Base-by-base conservation (phyloP, 2,113 vertebrate genomes). In the Scolopax mira region DNA sequence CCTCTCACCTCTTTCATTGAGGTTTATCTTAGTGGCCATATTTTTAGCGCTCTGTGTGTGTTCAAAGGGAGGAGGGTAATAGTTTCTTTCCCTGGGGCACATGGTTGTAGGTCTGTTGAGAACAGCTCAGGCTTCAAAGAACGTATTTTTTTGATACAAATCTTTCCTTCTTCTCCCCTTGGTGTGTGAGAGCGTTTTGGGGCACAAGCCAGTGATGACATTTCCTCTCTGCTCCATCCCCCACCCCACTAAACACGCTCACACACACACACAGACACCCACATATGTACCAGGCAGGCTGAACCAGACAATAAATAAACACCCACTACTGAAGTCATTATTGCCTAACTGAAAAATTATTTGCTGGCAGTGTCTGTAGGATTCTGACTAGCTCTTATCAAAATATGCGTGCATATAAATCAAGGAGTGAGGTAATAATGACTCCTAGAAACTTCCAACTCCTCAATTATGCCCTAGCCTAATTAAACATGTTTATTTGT, bases 271-370 rank as follows among this genome's bases (percentile, higher is more conserved):
- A 96, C 73, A 92, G 96, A 95, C 92, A 88, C 93, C 96, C 94
- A 94, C 96, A 55, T 95, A 84, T 86, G 94, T 95, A 93, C 92
- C 95, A 94, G 96, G 94, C 94, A 87, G 92, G 88, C 95, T 95
- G 94, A 96, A 95, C 96, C 96, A 97, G 96, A 97, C 93, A 96
- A 97, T 97, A 97, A 97, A 96, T 93, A 96, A 96, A 96, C 96
- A 97, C 95, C 94, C 96, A 97, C 96, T 60, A 94, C 96, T 97
- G 94, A 95, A 97, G 94, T 97, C 96, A 96, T 96, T 96, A 95
- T 97, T 97, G 95, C 96, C 96, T 96, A 96, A 96, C 95, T 93
- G 92, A 97, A 96, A 87, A 97, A 97, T 96, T 96, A 97, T 97
- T 96, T 97, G 96, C 96, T 97, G 96, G 93, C 96, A 95, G 37